Conservation (phyloP, 2,113 vertebrate species). For the Dicrurus megarhynchus region DNA sequence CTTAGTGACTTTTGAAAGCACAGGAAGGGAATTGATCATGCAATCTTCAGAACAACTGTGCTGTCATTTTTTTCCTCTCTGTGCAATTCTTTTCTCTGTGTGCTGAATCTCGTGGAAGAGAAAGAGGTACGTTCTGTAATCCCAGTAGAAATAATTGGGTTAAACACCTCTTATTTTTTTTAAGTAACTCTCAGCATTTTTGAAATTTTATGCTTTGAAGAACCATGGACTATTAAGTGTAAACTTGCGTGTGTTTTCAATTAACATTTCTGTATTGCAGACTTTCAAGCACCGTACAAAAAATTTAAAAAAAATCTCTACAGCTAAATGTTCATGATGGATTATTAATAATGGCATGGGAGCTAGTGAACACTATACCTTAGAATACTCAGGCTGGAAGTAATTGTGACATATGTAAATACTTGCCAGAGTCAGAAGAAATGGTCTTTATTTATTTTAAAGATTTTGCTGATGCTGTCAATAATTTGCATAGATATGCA, state of each 20-base stretch:
- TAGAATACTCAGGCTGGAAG: not conserved
- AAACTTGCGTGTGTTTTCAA: not conserved
- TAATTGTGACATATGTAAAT: not conserved
- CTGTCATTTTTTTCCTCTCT: slow-evolving; percentile 22
- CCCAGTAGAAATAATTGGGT: slow-evolving; percentile 4
- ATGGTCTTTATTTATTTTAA: not conserved
- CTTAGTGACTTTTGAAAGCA: slow-evolving; percentile 26
- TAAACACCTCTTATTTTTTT: not conserved
- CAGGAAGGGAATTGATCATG: slow-evolving; percentile 43
- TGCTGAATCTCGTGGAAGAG: not conserved
- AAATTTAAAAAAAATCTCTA: not conserved
- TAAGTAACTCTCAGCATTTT: not conserved
- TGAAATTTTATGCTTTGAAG: not conserved
- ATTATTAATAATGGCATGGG: not conserved
- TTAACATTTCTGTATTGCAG: not conserved
- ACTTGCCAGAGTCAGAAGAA: not conserved
- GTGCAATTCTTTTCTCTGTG: not conserved
- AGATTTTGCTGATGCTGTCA: not conserved
- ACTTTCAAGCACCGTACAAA: not conserved
- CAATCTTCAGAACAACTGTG: slow-evolving; percentile 12
- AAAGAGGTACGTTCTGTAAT: not conserved
- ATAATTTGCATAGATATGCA: not conserved
- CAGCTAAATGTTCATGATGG: not conserved
- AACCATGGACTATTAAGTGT: not conserved
- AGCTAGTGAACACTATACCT: not conserved